Percentiles rank a stretch among this genome's conserved stretches.
Conservation (phyloP, 2,888 invertebrate genomes). For the Hemaris fuciformis region DNA sequence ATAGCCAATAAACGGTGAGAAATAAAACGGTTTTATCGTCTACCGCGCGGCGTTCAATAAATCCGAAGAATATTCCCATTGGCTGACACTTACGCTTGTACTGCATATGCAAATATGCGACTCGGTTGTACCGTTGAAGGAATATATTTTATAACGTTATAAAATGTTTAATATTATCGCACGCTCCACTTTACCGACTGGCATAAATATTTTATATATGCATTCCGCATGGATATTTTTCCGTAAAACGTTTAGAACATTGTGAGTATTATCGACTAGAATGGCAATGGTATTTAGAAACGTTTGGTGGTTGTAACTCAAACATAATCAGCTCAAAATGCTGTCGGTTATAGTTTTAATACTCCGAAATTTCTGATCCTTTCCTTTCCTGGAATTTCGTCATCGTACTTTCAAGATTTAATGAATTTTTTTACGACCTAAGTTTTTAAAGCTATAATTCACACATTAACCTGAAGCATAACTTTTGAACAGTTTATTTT, state of each 20-base stretch:
- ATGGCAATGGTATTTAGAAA: not conserved
- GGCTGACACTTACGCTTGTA: not conserved
- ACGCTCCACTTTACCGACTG: not conserved
- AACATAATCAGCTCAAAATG: too few relatives aligned
- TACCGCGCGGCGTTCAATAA: not conserved
- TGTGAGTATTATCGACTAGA: not conserved
- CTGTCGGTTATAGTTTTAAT: too few relatives aligned
- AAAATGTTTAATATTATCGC: slow-evolving; percentile 3
- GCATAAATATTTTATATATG: not conserved
- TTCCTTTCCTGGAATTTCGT: too few relatives aligned
- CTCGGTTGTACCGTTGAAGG: not conserved
- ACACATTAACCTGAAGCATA: too few relatives aligned
- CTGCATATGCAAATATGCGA: not conserved
- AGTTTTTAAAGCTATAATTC: too few relatives aligned
- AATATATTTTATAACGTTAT: not conserved
- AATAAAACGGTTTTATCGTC: not conserved
- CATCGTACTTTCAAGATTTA: too few relatives aligned
- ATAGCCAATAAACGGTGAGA: not conserved
- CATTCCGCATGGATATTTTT: not conserved
- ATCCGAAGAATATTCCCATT: not conserved
- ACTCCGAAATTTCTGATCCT: too few relatives aligned
- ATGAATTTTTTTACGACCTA: too few relatives aligned
- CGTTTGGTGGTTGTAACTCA: too few relatives aligned
- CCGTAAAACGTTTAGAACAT: not conserved
- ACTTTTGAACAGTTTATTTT: too few relatives aligned